Conservation (phyloP, 1,140 invertebrate genomes). For the Drosophila arawakana region DNA sequence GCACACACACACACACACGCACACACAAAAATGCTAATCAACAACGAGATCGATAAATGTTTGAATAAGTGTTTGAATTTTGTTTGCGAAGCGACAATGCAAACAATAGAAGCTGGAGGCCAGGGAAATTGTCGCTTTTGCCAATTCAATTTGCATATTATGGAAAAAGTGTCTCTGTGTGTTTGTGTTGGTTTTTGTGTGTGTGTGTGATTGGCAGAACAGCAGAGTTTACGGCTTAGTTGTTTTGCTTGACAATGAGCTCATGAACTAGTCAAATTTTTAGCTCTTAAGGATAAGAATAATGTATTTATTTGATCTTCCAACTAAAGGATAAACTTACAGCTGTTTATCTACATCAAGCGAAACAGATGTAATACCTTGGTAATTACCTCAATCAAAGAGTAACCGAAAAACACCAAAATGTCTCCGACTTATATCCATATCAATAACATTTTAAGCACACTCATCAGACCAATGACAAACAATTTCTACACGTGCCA, state of each 20-base stretch:
- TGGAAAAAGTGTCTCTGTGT: slow-evolving; percentile 47
- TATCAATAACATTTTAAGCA: slow-evolving; percentile 54
- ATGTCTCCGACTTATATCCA: slow-evolving; percentile 10
- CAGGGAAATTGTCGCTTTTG: slow-evolving; percentile 64
- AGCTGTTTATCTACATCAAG: not conserved
- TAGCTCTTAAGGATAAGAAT: not conserved
- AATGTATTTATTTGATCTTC: not conserved
- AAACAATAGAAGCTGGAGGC: slow-evolving; percentile 40
- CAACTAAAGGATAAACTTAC: not conserved
- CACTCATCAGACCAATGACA: slow-evolving; percentile 43
- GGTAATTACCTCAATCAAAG: slow-evolving; percentile 28
- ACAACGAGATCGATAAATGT: slow-evolving; percentile 75
- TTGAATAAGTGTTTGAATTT: slow-evolving; percentile 67
- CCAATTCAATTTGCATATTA: slow-evolving; percentile 74
- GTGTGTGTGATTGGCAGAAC: slow-evolving; percentile 17
- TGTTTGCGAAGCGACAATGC: slow-evolving; percentile 49
- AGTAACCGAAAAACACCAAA: not conserved
- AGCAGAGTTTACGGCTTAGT: slow-evolving; percentile 7
- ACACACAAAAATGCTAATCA: slow-evolving; percentile 74
- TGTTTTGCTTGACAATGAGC: slow-evolving; percentile 10
- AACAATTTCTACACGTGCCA: slow-evolving; percentile 47
- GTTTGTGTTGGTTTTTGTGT: not conserved
- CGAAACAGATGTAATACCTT: not conserved
- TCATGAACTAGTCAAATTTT: slow-evolving; percentile 1
- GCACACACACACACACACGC: slow-evolving; percentile 22